phyloP scores from a whole-genome alignment of 2,888 invertebrate species.

The Dasysyrphus albostriatus region DNA sequence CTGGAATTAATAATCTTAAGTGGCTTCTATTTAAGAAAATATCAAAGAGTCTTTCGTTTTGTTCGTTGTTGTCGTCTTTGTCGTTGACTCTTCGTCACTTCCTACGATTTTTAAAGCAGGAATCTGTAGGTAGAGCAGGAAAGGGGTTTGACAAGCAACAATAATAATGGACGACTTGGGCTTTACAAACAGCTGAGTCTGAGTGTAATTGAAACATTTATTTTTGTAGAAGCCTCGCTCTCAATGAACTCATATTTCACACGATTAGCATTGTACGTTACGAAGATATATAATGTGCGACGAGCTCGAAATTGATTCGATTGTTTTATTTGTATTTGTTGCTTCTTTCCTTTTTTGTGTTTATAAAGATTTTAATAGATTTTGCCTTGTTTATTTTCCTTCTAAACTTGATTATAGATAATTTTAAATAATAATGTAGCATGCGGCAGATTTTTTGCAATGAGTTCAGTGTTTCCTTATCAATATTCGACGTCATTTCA shows the following conservation, averaged over 20 bases:
- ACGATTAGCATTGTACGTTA: constrained; percentile 63
- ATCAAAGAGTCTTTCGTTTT: constrained; percentile 41
- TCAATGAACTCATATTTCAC: constrained; percentile 72
- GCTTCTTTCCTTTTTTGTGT: background rate
- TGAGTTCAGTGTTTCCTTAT: background rate
- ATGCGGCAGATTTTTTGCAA: background rate
- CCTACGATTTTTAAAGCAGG: constrained; percentile 31
- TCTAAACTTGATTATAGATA: background rate
- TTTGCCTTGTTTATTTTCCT: constrained; percentile 50
- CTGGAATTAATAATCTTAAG: constrained; percentile 69
- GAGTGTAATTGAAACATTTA: constrained; percentile 48
- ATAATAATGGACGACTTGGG: constrained; percentile 13
- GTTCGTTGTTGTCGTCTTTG: background rate
- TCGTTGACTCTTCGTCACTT: constrained; percentile 47
- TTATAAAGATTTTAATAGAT: constrained; percentile 53
- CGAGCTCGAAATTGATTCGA: constrained; percentile 45
- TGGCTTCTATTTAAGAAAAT: constrained; percentile 56
- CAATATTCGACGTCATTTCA: background rate
- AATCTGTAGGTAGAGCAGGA: background rate
- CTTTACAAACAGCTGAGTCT: constrained; percentile 33
- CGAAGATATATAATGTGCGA: constrained; percentile 12
- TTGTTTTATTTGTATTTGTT: constrained; percentile 20
- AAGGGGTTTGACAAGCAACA: constrained; percentile 7
- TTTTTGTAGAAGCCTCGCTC: constrained; percentile 59
- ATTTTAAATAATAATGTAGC: constrained; percentile 5